Evolutionary conservation across 2,797 vertebrate species (phyloP).

Genomic region (Anguilla marmorata): DNA sequence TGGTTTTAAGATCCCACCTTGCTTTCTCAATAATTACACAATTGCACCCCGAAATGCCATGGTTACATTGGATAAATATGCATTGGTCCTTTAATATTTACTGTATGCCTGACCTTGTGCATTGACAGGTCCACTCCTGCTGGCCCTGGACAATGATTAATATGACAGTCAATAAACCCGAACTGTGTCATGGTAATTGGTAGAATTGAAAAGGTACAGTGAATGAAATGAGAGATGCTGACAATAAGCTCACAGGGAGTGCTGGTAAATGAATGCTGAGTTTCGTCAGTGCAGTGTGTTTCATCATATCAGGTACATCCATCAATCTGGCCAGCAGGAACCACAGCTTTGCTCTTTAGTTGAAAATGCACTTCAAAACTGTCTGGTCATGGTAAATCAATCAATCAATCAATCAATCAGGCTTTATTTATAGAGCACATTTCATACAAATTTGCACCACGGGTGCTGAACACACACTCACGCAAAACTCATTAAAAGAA

Average conservation of each 20-base stretch:
- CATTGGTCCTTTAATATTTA: neutral
- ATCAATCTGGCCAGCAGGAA: neutral
- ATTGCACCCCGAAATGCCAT: neutral
- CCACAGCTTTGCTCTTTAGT: neutral
- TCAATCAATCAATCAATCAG: no score
- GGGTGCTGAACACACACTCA: no score
- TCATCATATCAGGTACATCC: neutral
- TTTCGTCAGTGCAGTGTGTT: neutral
- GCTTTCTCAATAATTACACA: slow-evolving; percentile 8
- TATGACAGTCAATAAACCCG: neutral
- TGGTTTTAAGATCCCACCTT: neutral
- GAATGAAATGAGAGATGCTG: neutral
- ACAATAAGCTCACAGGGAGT: neutral
- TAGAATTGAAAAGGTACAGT: neutral
- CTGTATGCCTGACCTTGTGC: neutral
- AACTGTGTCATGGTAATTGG: neutral
- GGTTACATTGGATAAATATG: slow-evolving; percentile 1
- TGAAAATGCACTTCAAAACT: neutral
- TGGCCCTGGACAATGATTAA: neutral
- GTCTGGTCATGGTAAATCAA: neutral
- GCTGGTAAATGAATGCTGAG: neutral
- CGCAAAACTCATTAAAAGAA: no score
- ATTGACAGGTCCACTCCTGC: neutral
- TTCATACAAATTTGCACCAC: no score
- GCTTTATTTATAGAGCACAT: no score